Evolutionary conservation across 2,797 vertebrate species (phyloP), one percentile per base, ranked within the genome.

Genomic region (Corythornis leucogaster): DNA sequence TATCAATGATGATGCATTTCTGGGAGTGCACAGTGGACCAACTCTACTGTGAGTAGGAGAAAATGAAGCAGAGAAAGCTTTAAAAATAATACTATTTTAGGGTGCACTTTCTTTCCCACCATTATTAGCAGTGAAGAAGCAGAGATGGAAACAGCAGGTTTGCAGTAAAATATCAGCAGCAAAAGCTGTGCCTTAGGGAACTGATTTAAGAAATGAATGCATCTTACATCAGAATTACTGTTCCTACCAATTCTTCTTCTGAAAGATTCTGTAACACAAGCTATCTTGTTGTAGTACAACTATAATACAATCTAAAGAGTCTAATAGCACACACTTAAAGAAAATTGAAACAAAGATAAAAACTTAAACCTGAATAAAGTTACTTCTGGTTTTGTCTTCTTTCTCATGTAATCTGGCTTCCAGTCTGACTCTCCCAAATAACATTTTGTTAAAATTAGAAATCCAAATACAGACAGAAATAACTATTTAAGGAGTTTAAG

Each of bases 1-100:
- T 94, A 98, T 99, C 90, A 98, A 98, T 90, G 98, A 99, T 21
- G 98, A 98, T 69, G 98, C 98, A 62, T 99, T 99, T 96, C 97
- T 97, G 30, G 99, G 98, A 80, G 97, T 97, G 58, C 75, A 98
- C 85, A 99, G 98, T 58, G 99, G 99, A 67, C 99, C 99, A 64
- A 98, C 98, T 85, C 97, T 99, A 55, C 97, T 99, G 99, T 99
- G 95, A 99, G 99, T 99, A 97, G 86, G 8, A 82, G 19, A 74
- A 73, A 89, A 42, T 21, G 8, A 66, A 81, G 12, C 31, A 81
- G 42, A 43, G 45, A 74, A 74, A 68, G 13, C 35, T 62, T 86
- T 85, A 57, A 83, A 89, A 83, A 74, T 24, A 80, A 38, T 25
- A 17, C 19, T 30, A 5, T 4, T 88, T 87, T 62, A 63, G 33